Evolutionary conservation across 2,113 vertebrate species (phyloP), one percentile per base, ranked within the genome.

Genomic region (Leucosticte australis): DNA sequence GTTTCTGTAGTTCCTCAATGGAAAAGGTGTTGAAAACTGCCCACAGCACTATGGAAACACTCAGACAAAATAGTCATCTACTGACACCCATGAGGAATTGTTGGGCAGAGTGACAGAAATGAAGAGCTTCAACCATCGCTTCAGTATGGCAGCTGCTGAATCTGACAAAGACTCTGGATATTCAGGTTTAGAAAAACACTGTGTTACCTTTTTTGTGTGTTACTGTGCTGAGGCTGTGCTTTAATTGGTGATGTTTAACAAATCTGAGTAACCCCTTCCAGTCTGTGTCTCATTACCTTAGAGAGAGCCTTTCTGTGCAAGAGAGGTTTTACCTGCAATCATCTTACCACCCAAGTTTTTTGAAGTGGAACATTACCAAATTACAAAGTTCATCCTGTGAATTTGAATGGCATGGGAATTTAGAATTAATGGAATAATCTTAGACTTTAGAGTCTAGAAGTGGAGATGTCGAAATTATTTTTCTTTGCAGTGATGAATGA

Each of bases 151-250:
- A 0, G 87, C 96, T 35, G 47, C 96, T 27, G 98, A 99, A 85
- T 97, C 98, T 71, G 99, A 99, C 96, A 98, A 98, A 95, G 98
- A 99, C 96, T 99, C 99, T 0, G 98, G 98, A 95, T 99, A 99
- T 92, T 99, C 98, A 98, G 99, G 98, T 99, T 93, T 91, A 86
- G 20, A 80, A 92, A 86, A 70, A 33, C 18, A 44, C 55, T 35
- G 6, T 21, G 11, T 74, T 90, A 42, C 20, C 18, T 70, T 37
- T 59, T 59, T 30, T 87, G 53, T 67, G 37, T 91, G 22, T 89
- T 93, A 13, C 11, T 6, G 27, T 78, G 30, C 22, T 87, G 44
- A 79, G n/a, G 47, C 23, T 73, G 62, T 52, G 50, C 44, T 87
- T 75, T 93, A 69, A 24, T 11, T 63, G 37, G 20, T 87, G 44